Evolutionary conservation across 2,113 vertebrate genomes (phyloP), one percentile per base, ranked within the genome.

Genomic region (Murina feae): DNA sequence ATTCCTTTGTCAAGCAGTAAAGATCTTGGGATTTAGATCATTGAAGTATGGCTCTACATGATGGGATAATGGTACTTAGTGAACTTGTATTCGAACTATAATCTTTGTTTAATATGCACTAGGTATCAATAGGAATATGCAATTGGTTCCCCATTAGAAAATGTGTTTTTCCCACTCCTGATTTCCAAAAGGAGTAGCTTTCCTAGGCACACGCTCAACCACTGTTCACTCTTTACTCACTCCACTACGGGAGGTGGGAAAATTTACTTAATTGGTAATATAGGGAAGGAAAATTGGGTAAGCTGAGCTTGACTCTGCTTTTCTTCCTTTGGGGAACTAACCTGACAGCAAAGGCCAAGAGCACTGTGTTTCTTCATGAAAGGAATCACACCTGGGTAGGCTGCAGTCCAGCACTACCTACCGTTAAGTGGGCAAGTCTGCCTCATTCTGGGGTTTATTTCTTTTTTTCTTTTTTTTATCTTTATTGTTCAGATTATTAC

Each of bases 1-100:
- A n/a, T 89, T 78, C 53, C 71, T 93, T 88, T 95, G 82, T 21
- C 49, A 81, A 80, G 72, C 86, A 74, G 42, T 4, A 81, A 91
- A 76, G 6, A 71, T 44, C n/a, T 68, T 80, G 7, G n/a, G 30
- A 51, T 90, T 65, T 68, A 32, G 35, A 84, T 39, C 58, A 81
- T 37, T 74, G 44, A 90, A 39, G 39, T 75, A 51, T 42, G 44
- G 30, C 35, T 86, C 44, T 90, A 37, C 63, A 39, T 85, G 16
- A 69, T 30, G 14, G 28, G 65, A 1, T 17, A 1, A 42, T 44
- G 30, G 82, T 25, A 30, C n/a, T 51, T 68, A 72, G 30, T 35
- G n/a, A 91, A 47, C 17, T 47, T 83, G 14, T 92, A 25, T 86
- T 91, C 35, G 75, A 66, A 60, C 20, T 74, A 69, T 83, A 55